phyloP scores from a whole-genome alignment of 2,888 invertebrate genomes.

The Cactoblastis cactorum region DNA sequence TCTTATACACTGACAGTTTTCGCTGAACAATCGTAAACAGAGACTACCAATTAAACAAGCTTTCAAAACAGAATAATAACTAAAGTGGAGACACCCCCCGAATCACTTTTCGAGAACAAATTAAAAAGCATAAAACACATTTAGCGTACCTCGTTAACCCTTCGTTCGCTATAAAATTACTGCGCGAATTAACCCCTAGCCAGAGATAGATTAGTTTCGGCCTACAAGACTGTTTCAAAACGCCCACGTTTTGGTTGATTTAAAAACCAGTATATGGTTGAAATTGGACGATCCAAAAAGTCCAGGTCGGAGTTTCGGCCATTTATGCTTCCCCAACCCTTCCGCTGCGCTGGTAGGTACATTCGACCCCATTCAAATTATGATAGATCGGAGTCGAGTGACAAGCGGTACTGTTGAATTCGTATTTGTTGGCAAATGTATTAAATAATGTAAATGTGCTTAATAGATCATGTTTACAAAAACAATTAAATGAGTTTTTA shows the following conservation, averaged over 20 bases:
- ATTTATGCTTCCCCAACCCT: not conserved
- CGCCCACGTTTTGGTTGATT: no score
- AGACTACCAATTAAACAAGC: not conserved
- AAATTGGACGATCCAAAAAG: no score
- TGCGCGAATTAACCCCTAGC: slow-evolving; percentile 50
- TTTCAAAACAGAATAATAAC: slow-evolving; percentile 4
- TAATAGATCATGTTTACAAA: no score
- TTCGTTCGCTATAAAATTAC: slow-evolving; percentile 62
- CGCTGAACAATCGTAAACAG: not conserved
- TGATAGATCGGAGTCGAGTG: slow-evolving; percentile 45
- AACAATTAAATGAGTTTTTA: no score
- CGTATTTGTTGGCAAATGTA: not conserved
- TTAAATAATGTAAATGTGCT: slow-evolving; percentile 24
- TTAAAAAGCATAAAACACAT: slow-evolving; percentile 72
- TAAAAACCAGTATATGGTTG: no score
- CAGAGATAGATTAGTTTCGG: not conserved
- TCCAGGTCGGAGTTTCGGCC: not conserved
- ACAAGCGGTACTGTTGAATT: slow-evolving; percentile 20
- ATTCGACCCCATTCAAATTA: slow-evolving; percentile 45
- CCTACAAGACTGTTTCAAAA: no score
- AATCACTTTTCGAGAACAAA: slow-evolving; percentile 56
- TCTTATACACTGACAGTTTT: not conserved
- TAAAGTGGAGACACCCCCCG: slow-evolving; percentile 20
- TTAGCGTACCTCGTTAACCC: slow-evolving; percentile 62
- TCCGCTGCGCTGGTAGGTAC: slow-evolving; percentile 30